Evolutionary conservation across 2,888 invertebrate species (phyloP).

Genomic region (Dasypogon diadema): DNA sequence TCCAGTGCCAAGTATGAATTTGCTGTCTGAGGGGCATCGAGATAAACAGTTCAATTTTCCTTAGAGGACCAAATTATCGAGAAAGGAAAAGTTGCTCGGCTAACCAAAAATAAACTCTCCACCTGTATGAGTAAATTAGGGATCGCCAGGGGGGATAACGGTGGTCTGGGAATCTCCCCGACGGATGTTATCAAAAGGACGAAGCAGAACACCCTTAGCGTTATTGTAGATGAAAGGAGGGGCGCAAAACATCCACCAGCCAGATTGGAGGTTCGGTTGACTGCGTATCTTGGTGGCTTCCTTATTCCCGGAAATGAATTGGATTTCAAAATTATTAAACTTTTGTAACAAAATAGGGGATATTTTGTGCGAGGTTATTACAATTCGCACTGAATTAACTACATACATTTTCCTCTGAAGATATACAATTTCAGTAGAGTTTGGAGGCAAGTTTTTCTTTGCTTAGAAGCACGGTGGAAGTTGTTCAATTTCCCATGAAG

Average conservation of each 20-base stretch:
- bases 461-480: too few relatives aligned
- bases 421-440: neutral
- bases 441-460: too few relatives aligned
- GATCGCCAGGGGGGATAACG: neutral
- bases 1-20: neutral
- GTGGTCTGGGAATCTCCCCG: neutral
- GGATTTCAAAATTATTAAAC: slow-evolving; percentile 31
- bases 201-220: neutral
- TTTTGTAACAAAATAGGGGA: neutral
- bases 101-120: slow-evolving; percentile 16
- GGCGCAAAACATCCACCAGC: neutral
- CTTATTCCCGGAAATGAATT: neutral
- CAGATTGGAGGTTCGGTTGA: too few relatives aligned
- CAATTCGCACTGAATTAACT: neutral
- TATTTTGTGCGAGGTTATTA: neutral
- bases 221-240: neutral
- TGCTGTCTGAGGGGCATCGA: neutral
- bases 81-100: slow-evolving; percentile 41
- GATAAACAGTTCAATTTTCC: slow-evolving; percentile 16
- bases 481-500: too few relatives aligned
- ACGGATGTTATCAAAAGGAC: slow-evolving; percentile 13
- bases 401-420: neutral
- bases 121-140: slow-evolving; percentile 25
- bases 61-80: slow-evolving; percentile 12
- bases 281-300: neutral